Base-by-base conservation (phyloP, 2,113 vertebrate genomes). In the Quiscalus mexicanus region DNA sequence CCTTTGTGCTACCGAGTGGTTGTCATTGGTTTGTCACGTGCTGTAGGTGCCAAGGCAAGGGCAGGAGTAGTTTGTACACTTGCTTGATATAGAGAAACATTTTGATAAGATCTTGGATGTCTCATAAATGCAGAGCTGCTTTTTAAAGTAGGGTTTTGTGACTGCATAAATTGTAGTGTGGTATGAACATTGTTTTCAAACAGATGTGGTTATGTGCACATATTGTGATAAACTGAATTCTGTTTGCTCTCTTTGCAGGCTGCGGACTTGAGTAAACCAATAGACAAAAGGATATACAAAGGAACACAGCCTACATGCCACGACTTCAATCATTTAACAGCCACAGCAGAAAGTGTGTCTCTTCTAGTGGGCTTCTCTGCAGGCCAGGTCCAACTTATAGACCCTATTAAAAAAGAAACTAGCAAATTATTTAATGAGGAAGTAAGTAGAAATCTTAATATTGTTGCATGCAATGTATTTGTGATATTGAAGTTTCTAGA, bases 251-350 rank as follows among this genome's bases (percentile, higher is more conserved):
- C 76, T 84, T 98, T 98, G 81, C 96, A 99, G 99, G 99, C 99
- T 96, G 99, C 99, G 80, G 99, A 99, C 97, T 98, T 99, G 96
- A 99, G 99, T 97, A 99, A 99, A 97, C 99, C 99, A 80, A 99
- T 99, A 98, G 99, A 99, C 98, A 99, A 99, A 98, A 98, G 99
- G 98, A 99, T 99, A 98, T 99, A 99, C 98, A 99, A 99, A 98
- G 99, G 99, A 98, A 99, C 99, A 97, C 99, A 99, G 95, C 99
- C 99, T 71, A 99, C 99, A 39, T 99, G 99, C 97, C 99, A 99
- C 95, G 99, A 99, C 98, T 99, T 99, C 98, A 99, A 99, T 98
- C 99, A 99, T 89, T 98, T 99, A 96, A 99, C 99, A 68, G 99
- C 99, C 69, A 99, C 99, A 60, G 99, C 99, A 65, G 99, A 99